Evolutionary conservation across 2,113 vertebrate genomes (phyloP).

Genomic region (Malurus elegans): DNA sequence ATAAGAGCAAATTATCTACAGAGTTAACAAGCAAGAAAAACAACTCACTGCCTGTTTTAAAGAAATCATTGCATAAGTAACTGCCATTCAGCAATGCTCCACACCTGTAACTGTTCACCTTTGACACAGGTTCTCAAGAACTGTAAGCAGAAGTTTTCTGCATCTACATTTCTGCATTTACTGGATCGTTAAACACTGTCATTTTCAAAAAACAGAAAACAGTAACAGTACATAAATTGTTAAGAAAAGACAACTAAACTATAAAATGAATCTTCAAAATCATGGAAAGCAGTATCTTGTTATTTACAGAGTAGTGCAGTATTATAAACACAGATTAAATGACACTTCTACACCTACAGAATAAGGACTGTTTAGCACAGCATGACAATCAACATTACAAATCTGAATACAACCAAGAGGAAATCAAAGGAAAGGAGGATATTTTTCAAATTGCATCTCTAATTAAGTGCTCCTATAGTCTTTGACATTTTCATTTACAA

Average conservation of each 20-base stretch:
- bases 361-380: constrained; percentile 18
- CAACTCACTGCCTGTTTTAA: not conserved
- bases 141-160: constrained; percentile 22
- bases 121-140: not conserved
- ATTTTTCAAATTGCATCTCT: not conserved
- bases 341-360: constrained; percentile 30
- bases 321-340: constrained; percentile 40
- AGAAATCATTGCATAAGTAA: not conserved
- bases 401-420: not conserved
- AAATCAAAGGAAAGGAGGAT: not conserved
- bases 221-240: constrained; percentile 29
- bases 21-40: not conserved
- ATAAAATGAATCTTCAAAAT: constrained; percentile 42
- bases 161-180: constrained; percentile 41
- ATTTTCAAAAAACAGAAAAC: constrained; percentile 45
- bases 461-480: not conserved
- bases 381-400: not conserved
- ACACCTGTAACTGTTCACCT: constrained; percentile 6
- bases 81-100: not conserved
- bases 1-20: constrained; percentile 15
- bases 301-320: constrained; percentile 57
- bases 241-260: constrained; percentile 46
- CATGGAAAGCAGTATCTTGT: constrained; percentile 16
- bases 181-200: constrained; percentile 27
- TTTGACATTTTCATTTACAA: constrained; percentile 13